A percentile compares a stretch with the other conserved stretches of the same genome.
phyloP scores from a whole-genome alignment of 2,888 invertebrate species.

The Cordilura impudica region DNA sequence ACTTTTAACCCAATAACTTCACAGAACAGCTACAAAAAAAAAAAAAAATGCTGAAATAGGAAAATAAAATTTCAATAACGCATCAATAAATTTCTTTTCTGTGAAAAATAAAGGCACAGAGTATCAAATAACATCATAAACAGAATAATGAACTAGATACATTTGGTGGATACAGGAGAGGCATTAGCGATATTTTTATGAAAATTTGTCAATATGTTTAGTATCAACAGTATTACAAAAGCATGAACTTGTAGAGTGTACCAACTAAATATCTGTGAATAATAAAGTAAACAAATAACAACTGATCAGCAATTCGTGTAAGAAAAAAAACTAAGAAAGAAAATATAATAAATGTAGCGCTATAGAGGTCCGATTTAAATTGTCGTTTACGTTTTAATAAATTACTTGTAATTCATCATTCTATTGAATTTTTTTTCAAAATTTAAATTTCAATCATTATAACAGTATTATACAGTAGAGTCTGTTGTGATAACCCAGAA shows the following conservation, averaged over 20 bases:
- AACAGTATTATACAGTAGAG: background rate
- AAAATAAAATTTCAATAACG: no score
- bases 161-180: no score
- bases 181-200: no score
- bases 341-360: background rate
- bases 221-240: conserved; percentile 16
- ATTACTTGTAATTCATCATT: conserved; percentile 38
- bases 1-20: no score
- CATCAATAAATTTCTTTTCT: no score
- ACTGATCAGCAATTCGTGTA: no score
- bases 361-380: conserved; percentile 37
- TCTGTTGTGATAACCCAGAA: background rate
- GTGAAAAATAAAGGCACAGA: no score
- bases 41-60: no score
- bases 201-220: conserved; percentile 1
- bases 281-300: background rate
- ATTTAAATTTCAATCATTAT: background rate
- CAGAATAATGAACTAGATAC: no score
- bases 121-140: no score
- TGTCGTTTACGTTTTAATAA: conserved; percentile 29
- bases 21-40: no score
- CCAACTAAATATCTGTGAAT: background rate
- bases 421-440: background rate
- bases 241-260: background rate
- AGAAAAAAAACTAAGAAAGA: background rate